Evolutionary conservation across 35 echinoderm and acorn worm species (phyloP).

Genomic region (Ptychodera flava): DNA sequence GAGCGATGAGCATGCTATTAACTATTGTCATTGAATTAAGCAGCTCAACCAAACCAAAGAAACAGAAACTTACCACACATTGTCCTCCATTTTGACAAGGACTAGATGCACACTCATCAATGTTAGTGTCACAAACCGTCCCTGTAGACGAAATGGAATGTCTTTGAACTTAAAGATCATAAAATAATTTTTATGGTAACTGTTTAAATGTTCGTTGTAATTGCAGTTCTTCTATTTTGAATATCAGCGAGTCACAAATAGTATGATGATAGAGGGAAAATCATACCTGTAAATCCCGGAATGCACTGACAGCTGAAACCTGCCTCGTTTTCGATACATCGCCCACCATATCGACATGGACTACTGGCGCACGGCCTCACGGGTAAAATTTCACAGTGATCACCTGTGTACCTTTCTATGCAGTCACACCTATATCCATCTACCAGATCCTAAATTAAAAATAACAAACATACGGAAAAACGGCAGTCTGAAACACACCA

Average conservation of each 20-base stretch:
- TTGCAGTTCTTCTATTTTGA: too few relatives aligned
- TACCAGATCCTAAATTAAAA: neutral
- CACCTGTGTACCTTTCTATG: neutral
- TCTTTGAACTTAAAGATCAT: too few relatives aligned
- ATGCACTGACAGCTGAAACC: neutral
- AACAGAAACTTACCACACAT: neutral
- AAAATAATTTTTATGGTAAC: too few relatives aligned
- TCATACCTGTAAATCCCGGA: neutral
- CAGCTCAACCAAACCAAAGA: too few relatives aligned
- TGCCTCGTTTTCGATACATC: neutral
- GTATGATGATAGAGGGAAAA: neutral
- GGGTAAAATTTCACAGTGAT: neutral
- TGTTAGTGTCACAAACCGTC: neutral
- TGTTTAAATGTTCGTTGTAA: too few relatives aligned
- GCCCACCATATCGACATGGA: conserved; percentile 31
- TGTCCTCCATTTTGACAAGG: neutral
- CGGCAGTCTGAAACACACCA: too few relatives aligned
- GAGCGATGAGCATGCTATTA: too few relatives aligned
- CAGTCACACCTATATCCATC: neutral
- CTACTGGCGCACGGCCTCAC: conserved; percentile 37
- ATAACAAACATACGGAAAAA: too few relatives aligned
- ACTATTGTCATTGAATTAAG: too few relatives aligned
- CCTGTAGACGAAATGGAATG: too few relatives aligned
- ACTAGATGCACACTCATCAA: neutral
- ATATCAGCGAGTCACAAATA: neutral